phyloP scores from a whole-genome alignment of 2,888 invertebrate genomes.

The Rhagium mordax region DNA sequence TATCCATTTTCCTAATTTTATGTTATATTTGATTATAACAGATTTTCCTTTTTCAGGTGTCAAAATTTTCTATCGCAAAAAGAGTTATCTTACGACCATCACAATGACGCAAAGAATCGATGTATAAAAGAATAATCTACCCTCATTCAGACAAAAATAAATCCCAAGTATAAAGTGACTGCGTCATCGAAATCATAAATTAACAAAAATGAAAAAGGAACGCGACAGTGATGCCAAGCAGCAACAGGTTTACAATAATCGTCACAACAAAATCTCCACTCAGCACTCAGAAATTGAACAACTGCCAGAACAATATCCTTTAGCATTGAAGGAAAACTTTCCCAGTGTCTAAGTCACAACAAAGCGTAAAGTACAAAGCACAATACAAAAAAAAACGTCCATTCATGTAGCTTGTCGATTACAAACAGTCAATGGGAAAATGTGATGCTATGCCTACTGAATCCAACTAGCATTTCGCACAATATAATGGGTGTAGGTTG shows the following conservation, averaged over 20 bases:
- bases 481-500: no score
- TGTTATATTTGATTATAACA: no score
- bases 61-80: neutral
- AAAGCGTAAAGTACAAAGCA: neutral
- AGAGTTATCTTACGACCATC: neutral
- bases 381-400: neutral
- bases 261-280: slow-evolving; percentile 13
- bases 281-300: neutral
- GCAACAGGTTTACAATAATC: slow-evolving; percentile 10
- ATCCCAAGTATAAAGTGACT: neutral
- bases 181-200: slow-evolving; percentile 13
- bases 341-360: neutral
- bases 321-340: slow-evolving; percentile 12
- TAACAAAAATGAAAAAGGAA: slow-evolving; percentile 1
- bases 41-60: no score
- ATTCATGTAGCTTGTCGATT: neutral
- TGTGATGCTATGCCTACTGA: neutral
- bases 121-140: neutral
- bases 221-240: neutral
- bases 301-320: slow-evolving; percentile 1
- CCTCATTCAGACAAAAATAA: slow-evolving; percentile 3
- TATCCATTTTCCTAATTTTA: no score
- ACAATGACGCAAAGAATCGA: slow-evolving; percentile 11
- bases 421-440: neutral
- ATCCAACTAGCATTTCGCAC: no score